Evolutionary conservation across 2,113 vertebrate genomes (phyloP), one percentile per base, ranked within the genome.

Genomic region (Catharus bicknelli): DNA sequence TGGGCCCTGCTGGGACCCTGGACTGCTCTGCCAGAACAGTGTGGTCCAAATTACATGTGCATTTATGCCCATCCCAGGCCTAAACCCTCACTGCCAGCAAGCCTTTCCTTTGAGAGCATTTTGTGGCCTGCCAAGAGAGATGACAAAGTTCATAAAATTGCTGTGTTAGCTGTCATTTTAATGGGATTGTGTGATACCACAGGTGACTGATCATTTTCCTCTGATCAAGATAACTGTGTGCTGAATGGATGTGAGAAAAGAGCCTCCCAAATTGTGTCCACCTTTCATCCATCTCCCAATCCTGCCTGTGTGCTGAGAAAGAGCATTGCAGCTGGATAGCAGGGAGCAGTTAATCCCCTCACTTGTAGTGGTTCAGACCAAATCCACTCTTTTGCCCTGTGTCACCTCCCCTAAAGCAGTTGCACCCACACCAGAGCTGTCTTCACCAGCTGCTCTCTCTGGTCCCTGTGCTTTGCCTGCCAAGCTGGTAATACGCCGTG

Each of bases 361-460:
- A 19, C 43, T 70, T 77, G 64, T 11, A 32, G 69, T 9, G 25
- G 23, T 55, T 82, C 62, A 90, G 40, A 34, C 21, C 53, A 72
- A 91, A 91, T 72, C 59, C 26, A 11, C 18, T 43, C 47, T 45
- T 72, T 42, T 77, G 94, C 62, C 76, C 64, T 13, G 1, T 19
- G 32, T 34, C 14, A 11, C 38, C 43, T 77, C 36, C 59, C 32
- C 9, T 14, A 19, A 48, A 66, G 76, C 70, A 90, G 32, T 1
- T 83, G 64, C 43, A 67, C 61, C 76, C 55, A 73, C 59, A 76
- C 23, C 57, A 81, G 62, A 51, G 79, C 57, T 86, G 42, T 68
- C 58, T 70, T 74, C 43, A 86, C 83, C 89, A 90, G 80, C 66
- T 90, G 78, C 66, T 54, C 61, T 40, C 59, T 25, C 78, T 45